Conservation (phyloP, 2,113 vertebrate genomes). For the Tylochromis polylepis region DNA sequence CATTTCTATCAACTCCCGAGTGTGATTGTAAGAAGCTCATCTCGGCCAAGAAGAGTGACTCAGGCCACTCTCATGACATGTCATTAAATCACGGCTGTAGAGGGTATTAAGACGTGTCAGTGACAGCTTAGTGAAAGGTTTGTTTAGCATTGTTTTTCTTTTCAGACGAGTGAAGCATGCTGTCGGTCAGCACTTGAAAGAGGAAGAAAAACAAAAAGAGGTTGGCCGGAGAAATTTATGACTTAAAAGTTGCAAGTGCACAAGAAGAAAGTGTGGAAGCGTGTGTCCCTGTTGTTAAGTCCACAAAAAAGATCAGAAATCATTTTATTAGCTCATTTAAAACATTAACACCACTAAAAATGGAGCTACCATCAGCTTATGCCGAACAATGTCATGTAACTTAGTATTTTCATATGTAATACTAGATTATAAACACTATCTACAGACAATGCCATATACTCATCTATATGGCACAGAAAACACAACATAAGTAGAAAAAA, state of each 20-base stretch:
- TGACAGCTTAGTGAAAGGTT: conserved; percentile 60
- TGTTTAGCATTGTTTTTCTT: conserved; percentile 45
- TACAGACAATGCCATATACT: background rate
- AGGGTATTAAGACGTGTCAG: conserved; percentile 49
- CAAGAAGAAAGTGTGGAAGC: background rate
- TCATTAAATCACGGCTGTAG: conserved; percentile 50
- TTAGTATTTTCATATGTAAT: background rate
- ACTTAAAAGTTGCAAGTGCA: background rate
- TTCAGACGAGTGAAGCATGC: background rate
- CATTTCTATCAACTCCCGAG: conserved; percentile 44
- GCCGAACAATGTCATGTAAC: background rate
- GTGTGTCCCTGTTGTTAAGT: background rate
- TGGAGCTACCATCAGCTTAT: background rate
- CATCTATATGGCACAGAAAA: background rate
- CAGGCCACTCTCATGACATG: conserved; percentile 33
- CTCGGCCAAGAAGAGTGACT: conserved; percentile 47
- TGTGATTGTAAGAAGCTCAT: conserved; percentile 35
- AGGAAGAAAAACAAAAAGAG: background rate
- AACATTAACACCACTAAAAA: background rate
- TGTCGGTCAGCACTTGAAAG: background rate
- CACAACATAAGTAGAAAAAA: background rate
- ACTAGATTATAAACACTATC: background rate
- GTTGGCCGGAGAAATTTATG: background rate
- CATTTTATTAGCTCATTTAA: background rate
- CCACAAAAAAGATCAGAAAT: background rate